Conservation (phyloP, 2,888 invertebrate genomes). For the Strigamia crassipes region DNA sequence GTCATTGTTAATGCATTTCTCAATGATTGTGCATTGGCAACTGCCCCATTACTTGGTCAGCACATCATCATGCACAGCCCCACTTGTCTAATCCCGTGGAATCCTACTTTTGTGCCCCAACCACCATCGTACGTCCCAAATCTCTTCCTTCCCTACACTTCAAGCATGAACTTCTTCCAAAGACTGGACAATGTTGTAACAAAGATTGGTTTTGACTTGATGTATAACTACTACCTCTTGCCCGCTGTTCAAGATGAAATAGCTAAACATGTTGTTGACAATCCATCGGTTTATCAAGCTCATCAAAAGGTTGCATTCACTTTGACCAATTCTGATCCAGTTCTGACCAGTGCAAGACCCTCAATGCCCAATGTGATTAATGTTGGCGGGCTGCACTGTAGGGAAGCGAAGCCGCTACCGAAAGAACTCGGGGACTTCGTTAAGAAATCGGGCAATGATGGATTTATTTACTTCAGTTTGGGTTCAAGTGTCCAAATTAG, state of each 20-base stretch:
- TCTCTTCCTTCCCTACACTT: not conserved
- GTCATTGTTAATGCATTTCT: not conserved
- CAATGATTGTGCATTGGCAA: not conserved
- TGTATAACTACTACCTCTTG: not conserved
- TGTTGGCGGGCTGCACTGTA: not conserved
- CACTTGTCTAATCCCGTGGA: not conserved
- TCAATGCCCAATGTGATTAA: not conserved
- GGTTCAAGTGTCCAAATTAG: not conserved
- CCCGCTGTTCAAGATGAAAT: not conserved
- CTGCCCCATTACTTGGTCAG: not conserved
- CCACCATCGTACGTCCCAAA: not conserved
- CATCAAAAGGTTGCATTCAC: too few species aligned
- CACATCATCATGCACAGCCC: not conserved
- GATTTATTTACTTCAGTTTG: constrained; percentile 30
- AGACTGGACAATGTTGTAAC: not conserved
- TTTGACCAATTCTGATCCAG: not conserved
- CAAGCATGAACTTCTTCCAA: not conserved
- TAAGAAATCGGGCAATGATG: not conserved
- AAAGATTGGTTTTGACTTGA: not conserved
- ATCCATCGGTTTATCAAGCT: too few species aligned
- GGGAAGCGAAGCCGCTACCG: not conserved
- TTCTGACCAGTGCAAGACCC: not conserved
- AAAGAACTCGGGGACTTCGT: not conserved
- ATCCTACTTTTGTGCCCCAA: not conserved
- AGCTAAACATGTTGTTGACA: not conserved